Percentiles rank a stretch among this genome's conserved stretches.
Conservation (phyloP, 2,113 vertebrate species). For the Pseudopodoces humilis region DNA sequence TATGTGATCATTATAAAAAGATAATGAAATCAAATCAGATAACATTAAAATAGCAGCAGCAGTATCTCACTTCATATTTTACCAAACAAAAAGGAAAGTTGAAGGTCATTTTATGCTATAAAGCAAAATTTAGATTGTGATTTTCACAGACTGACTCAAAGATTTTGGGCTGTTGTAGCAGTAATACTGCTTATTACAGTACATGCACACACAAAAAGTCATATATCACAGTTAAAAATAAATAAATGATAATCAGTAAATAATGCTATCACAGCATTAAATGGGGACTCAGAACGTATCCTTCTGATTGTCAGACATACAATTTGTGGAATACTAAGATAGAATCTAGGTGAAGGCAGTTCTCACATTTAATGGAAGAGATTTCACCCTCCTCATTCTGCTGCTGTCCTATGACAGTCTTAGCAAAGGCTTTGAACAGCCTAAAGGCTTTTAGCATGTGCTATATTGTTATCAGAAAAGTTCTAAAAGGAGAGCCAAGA, state of each 20-base stretch:
- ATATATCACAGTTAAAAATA: background rate
- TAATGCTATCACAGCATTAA: background rate
- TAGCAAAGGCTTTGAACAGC: background rate
- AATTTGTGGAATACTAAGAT: background rate
- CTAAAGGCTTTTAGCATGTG: background rate
- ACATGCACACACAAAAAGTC: background rate
- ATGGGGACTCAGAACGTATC: background rate
- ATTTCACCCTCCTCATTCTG: rapidly evolving
- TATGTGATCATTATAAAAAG: background rate
- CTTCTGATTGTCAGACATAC: background rate
- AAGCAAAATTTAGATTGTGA: background rate
- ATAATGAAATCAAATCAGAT: background rate
- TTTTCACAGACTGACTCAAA: background rate
- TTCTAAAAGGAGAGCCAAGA: background rate
- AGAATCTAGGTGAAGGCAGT: background rate
- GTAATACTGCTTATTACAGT: background rate
- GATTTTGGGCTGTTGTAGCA: background rate
- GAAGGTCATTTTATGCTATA: background rate
- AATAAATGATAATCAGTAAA: background rate
- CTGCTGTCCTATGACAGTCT: background rate
- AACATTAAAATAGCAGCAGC: background rate
- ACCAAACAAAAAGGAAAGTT: background rate
- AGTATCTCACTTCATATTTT: background rate
- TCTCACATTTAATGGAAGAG: background rate
- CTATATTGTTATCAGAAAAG: background rate